A percentile compares a stretch with the other conserved stretches of the same genome.
Conservation (phyloP, 2,113 vertebrate genomes). For the Nerophis lumbriciformis region DNA sequence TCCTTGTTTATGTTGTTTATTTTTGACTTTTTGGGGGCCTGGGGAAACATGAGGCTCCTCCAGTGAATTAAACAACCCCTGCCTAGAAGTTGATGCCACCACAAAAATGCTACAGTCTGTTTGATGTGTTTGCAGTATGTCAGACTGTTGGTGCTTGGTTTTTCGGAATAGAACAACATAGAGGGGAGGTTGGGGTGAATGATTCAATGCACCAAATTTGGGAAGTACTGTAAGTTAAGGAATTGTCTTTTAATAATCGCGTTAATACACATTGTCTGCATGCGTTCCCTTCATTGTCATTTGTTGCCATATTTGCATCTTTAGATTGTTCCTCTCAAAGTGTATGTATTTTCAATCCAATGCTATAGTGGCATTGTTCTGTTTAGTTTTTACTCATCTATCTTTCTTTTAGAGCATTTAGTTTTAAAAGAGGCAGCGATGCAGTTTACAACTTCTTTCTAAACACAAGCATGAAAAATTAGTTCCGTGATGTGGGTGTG, state of each 20-base stretch:
- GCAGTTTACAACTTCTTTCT: constrained; percentile 11
- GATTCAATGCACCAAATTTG: constrained; percentile 33
- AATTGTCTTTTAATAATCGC: constrained; percentile 27
- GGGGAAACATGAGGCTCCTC: constrained; percentile 15
- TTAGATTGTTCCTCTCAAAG: constrained; percentile 9
- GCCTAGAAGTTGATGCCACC: constrained; percentile 32
- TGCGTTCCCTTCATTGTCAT: not conserved
- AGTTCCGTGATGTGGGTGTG: constrained; percentile 22
- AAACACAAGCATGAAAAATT: constrained; percentile 22
- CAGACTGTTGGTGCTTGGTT: constrained; percentile 39
- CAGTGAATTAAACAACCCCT: constrained; percentile 1
- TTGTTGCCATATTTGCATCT: constrained; percentile 2
- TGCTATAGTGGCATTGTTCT: constrained; percentile 12
- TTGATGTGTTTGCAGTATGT: constrained; percentile 45
- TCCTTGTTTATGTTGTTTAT: constrained; percentile 4
- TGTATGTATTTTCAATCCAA: not conserved
- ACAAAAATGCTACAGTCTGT: constrained; percentile 38
- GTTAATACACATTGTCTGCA: constrained; percentile 2
- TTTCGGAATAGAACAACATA: constrained; percentile 31
- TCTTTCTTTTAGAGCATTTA: constrained; percentile 18
- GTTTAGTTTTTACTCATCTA: constrained; percentile 12
- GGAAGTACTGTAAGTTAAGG: constrained; percentile 35
- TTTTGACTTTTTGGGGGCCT: constrained; percentile 14
- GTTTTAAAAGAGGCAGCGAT: constrained; percentile 22
- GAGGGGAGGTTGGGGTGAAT: not conserved